Base-by-base conservation (phyloP, 2,113 vertebrate genomes). In the Naja naja region DNA sequence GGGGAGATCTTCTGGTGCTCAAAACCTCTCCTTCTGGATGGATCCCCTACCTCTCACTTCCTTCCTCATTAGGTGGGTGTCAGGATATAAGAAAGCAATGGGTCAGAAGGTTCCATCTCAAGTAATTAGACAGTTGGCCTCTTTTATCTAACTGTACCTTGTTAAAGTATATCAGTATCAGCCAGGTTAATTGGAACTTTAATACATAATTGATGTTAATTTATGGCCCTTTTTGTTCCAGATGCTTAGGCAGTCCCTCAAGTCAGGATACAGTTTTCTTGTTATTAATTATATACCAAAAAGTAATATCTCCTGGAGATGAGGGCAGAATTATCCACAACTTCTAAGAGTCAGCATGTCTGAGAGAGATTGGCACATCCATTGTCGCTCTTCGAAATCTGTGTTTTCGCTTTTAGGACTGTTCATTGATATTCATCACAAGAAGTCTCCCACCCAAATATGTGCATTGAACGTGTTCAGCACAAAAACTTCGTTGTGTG, bases 121-220 rank as follows among this genome's bases (percentile, higher is more conserved):
- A 98, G 98, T 98, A 98, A 98, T 98, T 98, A 98, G 98, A 97
- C 97, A 98, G 98, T 97, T 97, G 96, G 55, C 96, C 97, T 97
- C 97, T 98, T 98, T 98, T 98, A 98, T 98, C 97, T 98, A 97
- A 97, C 96, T 96, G 97, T 97, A 97, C 97, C 98, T 97, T 98
- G 98, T 97, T 98, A 97, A 97, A 98, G 98, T 98, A 98, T 98
- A 98, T 98, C 98, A 97, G 97, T 98, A 98, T 98, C 98, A 98
- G 98, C 97, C 96, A 96, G 97, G 98, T 98, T 98, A 98, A 98
- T 98, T 98, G 98, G 97, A 98, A 98, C 97, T 98, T 98, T 98
- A 98, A 98, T 98, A 96, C 97, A 98, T 98, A 98, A 98, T 98
- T 98, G 97, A 98, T 98, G 98, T 95, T 98, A 98, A 98, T 98